Base-by-base conservation (phyloP, 2,888 invertebrate species). In the Drosophila setosimentum region DNA sequence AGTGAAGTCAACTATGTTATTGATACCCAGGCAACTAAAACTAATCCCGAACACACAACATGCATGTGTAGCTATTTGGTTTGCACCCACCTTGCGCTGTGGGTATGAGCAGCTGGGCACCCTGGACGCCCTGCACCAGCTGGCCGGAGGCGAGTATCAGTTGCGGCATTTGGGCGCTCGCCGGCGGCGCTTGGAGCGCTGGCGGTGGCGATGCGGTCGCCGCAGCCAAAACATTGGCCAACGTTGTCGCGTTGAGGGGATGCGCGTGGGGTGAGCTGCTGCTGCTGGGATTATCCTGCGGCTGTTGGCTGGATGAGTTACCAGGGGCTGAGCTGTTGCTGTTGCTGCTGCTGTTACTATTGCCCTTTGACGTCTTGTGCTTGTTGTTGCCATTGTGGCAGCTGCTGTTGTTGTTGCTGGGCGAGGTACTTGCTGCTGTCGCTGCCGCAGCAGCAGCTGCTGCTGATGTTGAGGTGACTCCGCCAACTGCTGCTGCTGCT, bases 81-180 rank as follows among this genome's bases (percentile, higher is more conserved):
- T 62, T 30, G 58, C 29, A 73, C 83, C 84, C 94, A 97, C 98
- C 98, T 95, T 98, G 98, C 75, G 98, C 97, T 64, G 98, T 98
- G 60, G 98, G 98, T 94, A 99, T 98, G 89, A 98, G 95, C 68
- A 99, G 95, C 92, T 98, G 98, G 54, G 98, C 98, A 18, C 98
- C 98, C 93, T 98, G 98, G 86, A 98, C 97, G 82, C 98, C 98
- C 93, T 98, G 98, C 71, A 97, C 96, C 91, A 98, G 95, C 93
- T 98, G 98, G 63, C 98, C 98, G 69, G 97, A 97, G 73, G 98
- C 97, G 84, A 98, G 94, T 92, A 98, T 97, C 88, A 98, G 96
- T 94, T 98, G 98, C 72, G 98, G 98, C 96, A 98, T 97, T 89
- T 93, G 93, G 62, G 92, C 88, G 78, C 92, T 92, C 50, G 91